These are phyloP conservation scores for Holothuria scabra DNA, from an alignment of 53 echinoderm and acorn worm genomes.

Conservation along the genomic window DNA sequence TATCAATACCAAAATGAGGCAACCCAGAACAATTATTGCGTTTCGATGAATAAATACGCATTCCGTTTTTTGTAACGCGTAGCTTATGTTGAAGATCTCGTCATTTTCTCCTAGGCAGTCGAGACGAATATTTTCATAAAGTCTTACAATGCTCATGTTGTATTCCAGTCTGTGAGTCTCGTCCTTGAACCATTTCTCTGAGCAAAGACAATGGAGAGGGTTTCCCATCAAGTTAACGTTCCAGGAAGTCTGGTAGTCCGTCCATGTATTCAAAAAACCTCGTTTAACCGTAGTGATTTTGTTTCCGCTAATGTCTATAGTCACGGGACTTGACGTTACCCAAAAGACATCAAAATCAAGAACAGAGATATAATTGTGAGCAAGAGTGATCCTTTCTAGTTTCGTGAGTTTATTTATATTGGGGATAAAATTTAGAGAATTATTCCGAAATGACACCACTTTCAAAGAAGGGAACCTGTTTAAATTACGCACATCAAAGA, in stretches of 20 bases:
- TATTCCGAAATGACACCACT: constrained; percentile 7
- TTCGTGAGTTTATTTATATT: constrained; percentile 6
- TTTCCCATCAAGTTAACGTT: constrained; percentile 1
- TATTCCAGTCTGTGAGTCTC: not conserved
- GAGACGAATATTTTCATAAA: constrained; percentile 23
- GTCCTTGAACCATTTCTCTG: constrained; percentile 33
- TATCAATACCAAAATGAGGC: not conserved
- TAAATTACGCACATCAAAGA: not conserved
- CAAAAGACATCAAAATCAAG: constrained; percentile 16
- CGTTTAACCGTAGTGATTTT: not conserved
- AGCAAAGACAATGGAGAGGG: constrained; percentile 19
- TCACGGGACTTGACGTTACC: constrained; percentile 5
- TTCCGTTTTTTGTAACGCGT: not conserved
- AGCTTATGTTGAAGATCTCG: not conserved
- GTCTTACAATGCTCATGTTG: not conserved
- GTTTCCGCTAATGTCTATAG: not conserved
- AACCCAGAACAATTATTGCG: not conserved
- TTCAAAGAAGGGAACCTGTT: not conserved
- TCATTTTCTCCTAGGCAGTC: not conserved
- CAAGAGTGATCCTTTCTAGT: constrained; percentile 13
- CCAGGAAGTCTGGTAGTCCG: not conserved
- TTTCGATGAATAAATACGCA: constrained; percentile 12
- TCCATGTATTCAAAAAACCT: not conserved
- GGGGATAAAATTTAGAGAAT: constrained; percentile 14
- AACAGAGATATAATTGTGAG: constrained; percentile 14